Evolutionary conservation across 2,888 invertebrate species (phyloP), one percentile per base, ranked within the genome.

Genomic region (Drosophila meridionalis): DNA sequence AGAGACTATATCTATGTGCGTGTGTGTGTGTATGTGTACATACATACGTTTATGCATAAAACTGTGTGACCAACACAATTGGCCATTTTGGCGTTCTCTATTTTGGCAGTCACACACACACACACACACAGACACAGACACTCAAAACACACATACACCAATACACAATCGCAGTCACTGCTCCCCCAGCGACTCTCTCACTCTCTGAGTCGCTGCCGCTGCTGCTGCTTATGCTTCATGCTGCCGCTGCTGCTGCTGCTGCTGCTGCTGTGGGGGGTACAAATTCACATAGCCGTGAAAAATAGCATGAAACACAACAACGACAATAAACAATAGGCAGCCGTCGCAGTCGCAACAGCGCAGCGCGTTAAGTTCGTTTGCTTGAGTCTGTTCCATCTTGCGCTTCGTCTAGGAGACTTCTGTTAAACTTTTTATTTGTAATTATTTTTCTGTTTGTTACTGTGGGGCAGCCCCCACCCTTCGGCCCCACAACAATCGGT

Each of bases 181-280:
- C 78, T 78, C 78, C 78, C 78, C 78, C 82, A 82, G 79, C 55
- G 82, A 78, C 73, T 82, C 82, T 79, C 69, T 67, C 65, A 59
- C 53, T 61, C 56, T 59, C 53, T 76, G 47, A 58, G 30, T 45
- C 45, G 26, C 50, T 64, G 65, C 57, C 64, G 56, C 43, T 43
- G 28, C 55, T 69, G 61, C 61, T 53, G 72, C 57, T 58, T 34
- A 34, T 58, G 56, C 30, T 56, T 28, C 40, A 81, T 57, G n/a
- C 28, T 55, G 26, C 53, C 76, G 83, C 20, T 20, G 20, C 28
- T 55, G 26, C 53, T 80, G 83, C 28, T 55, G 26, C 53, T 80
- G 83, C 48, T 67, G 61, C 75, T 78, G 72, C 86, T 85, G 88
- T 85, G 90, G 82, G 83, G 90, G 88, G 88, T 89, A 89, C 83